Evolutionary conservation across 2,113 vertebrate species (phyloP).

Genomic region (Platysternon megacephalum): DNA sequence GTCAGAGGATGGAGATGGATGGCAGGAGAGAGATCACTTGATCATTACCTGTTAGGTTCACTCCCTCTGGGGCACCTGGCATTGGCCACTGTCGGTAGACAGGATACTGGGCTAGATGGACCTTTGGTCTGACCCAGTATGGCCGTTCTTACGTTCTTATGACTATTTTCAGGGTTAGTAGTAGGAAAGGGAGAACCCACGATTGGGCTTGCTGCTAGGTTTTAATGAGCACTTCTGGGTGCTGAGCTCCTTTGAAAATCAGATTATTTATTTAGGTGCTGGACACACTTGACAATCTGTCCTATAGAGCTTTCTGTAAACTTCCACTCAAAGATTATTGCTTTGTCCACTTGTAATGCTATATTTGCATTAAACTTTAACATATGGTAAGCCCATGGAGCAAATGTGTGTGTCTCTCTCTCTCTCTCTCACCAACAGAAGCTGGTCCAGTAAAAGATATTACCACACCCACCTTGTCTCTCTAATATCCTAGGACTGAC

Average conservation of each 20-base stretch:
- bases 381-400: background rate
- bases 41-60: no score
- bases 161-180: background rate
- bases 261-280: background rate
- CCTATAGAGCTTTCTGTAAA: background rate
- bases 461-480: no score
- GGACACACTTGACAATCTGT: background rate
- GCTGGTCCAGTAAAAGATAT: no score
- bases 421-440: background rate
- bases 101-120: no score
- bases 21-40: no score
- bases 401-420: background rate
- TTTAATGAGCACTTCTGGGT: background rate
- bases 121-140: no score
- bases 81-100: no score
- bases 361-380: constrained; percentile 8
- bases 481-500: background rate
- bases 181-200: background rate
- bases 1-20: no score
- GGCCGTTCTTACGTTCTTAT: no score
- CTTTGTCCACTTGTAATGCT: background rate
- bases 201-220: background rate
- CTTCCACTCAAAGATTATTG: background rate
- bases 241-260: background rate
- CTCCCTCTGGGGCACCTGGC: no score